phyloP scores from a whole-genome alignment of 2,113 vertebrate species.

The Morone saxatilis region DNA sequence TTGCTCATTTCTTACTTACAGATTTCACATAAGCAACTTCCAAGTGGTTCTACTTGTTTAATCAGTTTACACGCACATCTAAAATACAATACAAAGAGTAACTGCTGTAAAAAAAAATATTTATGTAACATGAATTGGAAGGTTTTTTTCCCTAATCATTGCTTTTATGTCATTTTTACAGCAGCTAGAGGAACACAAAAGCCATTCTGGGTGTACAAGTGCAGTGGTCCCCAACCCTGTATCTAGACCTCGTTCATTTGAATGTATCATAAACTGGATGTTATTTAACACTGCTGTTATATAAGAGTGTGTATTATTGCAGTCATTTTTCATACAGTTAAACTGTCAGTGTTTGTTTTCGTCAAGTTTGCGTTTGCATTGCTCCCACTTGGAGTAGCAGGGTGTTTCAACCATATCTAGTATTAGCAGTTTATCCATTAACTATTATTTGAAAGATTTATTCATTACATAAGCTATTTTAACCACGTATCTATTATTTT shows the following conservation, averaged over 20 bases:
- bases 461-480: too few relatives aligned
- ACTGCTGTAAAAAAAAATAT: slow-evolving; percentile 43
- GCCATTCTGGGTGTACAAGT: slow-evolving; percentile 60
- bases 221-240: slow-evolving; percentile 27
- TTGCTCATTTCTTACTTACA: slow-evolving; percentile 12
- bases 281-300: background rate
- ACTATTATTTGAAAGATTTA: background rate
- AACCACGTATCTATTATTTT: background rate
- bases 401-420: background rate
- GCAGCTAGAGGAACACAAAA: slow-evolving; percentile 63
- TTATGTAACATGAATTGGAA: background rate
- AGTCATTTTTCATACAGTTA: background rate
- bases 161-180: slow-evolving; percentile 47
- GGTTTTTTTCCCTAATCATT: background rate
- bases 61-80: slow-evolving; percentile 32
- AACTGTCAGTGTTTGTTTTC: background rate
- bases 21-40: slow-evolving; percentile 37
- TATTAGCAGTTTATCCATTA: background rate
- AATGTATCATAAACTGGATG: background rate
- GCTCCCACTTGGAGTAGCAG: background rate
- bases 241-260: background rate
- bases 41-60: slow-evolving; percentile 33
- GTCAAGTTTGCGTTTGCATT: background rate
- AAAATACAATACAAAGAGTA: slow-evolving; percentile 9
- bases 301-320: background rate